Percentiles rank a stretch among this genome's conserved stretches.
Evolutionary conservation across 2,797 vertebrate species (phyloP).

Genomic region (Oryzias dopingdopingensis): DNA sequence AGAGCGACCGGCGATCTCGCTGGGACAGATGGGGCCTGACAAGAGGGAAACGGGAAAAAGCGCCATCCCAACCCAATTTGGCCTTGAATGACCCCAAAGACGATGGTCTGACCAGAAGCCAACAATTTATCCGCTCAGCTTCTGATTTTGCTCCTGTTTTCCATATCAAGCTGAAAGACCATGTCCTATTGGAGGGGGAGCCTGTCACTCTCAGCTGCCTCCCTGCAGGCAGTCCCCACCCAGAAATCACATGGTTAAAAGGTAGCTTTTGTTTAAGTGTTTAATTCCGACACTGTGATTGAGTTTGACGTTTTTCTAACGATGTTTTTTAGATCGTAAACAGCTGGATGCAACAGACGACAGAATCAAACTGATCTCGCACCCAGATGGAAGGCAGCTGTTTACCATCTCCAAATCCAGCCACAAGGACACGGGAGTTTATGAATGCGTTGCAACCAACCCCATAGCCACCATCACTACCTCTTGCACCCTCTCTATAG

Average conservation of each 20-base stretch:
- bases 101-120: conserved; percentile 61
- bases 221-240: conserved; percentile 88
- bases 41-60: conserved; percentile 83
- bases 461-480: conserved; percentile 85
- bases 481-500: conserved; percentile 88
- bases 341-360: conserved; percentile 73
- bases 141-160: conserved; percentile 93
- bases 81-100: conserved; percentile 72
- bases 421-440: conserved; percentile 86
- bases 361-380: conserved; percentile 79
- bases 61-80: conserved; percentile 82
- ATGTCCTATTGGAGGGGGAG: conserved; percentile 89
- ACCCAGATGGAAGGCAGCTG: conserved; percentile 90
- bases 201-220: conserved; percentile 90
- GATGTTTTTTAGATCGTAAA: conserved; percentile 80
- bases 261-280: conserved; percentile 67
- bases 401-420: conserved; percentile 82
- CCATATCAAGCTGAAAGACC: conserved; percentile 95
- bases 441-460: conserved; percentile 89
- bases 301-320: not conserved
- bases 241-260: conserved; percentile 90
- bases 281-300: not conserved
- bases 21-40: conserved; percentile 93
- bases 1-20: conserved; percentile 75
- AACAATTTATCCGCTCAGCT: conserved; percentile 76